phyloP scores from a whole-genome alignment of 2,113 vertebrate species.

The Pelecanoides urinatrix region DNA sequence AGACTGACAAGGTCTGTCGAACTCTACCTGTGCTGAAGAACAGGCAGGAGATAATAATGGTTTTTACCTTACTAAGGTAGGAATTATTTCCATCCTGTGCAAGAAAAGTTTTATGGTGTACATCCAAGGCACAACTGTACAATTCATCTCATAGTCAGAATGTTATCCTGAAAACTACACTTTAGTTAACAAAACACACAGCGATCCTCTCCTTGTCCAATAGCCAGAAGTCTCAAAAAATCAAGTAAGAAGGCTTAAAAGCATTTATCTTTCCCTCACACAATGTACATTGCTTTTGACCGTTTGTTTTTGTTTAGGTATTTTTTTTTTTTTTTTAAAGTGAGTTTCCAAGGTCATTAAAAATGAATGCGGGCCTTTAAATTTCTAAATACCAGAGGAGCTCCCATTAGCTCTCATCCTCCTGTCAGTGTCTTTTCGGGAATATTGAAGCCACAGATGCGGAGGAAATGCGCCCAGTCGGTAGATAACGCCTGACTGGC shows the following conservation, averaged over 20 bases:
- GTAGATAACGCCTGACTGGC: conserved; percentile 86
- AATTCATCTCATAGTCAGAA: conserved; percentile 5
- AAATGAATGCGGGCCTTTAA: conserved; percentile 28
- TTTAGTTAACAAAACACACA: conserved; percentile 49
- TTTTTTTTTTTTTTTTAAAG: conserved; percentile 2
- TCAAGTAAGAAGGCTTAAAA: background rate
- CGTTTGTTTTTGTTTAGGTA: background rate
- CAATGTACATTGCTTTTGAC: background rate
- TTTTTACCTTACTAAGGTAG: background rate
- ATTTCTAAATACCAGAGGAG: conserved; percentile 36
- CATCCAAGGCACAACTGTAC: background rate
- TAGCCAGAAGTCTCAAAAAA: background rate
- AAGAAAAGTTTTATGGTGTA: background rate
- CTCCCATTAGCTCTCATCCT: conserved; percentile 48
- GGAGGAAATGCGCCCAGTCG: conserved; percentile 69
- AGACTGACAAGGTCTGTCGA: background rate
- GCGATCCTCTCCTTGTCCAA: conserved; percentile 28
- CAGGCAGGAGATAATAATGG: background rate
- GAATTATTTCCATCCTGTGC: background rate
- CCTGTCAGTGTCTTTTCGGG: conserved; percentile 33
- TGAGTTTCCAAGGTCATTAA: conserved; percentile 31
- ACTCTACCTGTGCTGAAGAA: background rate
- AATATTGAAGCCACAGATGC: conserved; percentile 34
- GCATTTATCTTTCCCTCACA: background rate
- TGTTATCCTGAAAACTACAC: conserved; percentile 35